A percentile compares a stretch with the other conserved stretches of the same genome.
phyloP scores from a whole-genome alignment of 2,113 vertebrate genomes.

The Natator depressus region DNA sequence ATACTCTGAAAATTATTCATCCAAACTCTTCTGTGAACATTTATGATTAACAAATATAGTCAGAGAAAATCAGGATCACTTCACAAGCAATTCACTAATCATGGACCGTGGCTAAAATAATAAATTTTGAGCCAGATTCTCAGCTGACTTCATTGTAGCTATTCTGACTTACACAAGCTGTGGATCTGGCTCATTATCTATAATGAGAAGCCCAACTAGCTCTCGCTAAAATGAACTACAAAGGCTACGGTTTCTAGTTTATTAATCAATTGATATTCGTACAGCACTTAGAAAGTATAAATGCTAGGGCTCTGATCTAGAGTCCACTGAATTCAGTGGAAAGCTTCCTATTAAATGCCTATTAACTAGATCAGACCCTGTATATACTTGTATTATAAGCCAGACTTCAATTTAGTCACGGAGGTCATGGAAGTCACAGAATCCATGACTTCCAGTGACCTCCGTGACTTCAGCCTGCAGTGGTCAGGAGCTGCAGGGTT shows the following conservation, averaged over 20 bases:
- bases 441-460: too few species aligned
- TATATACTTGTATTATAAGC: slow-evolving; percentile 29
- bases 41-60: slow-evolving; percentile 20
- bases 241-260: slow-evolving; percentile 14
- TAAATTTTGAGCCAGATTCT: slow-evolving; percentile 1
- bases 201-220: slow-evolving; percentile 5
- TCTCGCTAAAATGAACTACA: background rate
- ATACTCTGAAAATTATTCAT: background rate
- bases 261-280: slow-evolving; percentile 25
- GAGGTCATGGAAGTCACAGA: too few species aligned
- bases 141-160: slow-evolving; percentile 1
- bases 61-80: background rate
- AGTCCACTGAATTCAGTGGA: background rate
- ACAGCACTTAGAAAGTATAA: slow-evolving; percentile 42
- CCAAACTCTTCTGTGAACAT: background rate
- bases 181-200: background rate
- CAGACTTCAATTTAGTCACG: too few species aligned
- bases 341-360: slow-evolving; percentile 48
- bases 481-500: too few species aligned
- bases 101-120: background rate
- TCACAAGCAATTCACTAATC: background rate
- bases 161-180: slow-evolving; percentile 37
- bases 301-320: slow-evolving; percentile 9
- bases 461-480: too few species aligned
- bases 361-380: slow-evolving; percentile 58